Base-by-base conservation (phyloP, 2,797 vertebrate species). In the Gymnopithys bicolor region DNA sequence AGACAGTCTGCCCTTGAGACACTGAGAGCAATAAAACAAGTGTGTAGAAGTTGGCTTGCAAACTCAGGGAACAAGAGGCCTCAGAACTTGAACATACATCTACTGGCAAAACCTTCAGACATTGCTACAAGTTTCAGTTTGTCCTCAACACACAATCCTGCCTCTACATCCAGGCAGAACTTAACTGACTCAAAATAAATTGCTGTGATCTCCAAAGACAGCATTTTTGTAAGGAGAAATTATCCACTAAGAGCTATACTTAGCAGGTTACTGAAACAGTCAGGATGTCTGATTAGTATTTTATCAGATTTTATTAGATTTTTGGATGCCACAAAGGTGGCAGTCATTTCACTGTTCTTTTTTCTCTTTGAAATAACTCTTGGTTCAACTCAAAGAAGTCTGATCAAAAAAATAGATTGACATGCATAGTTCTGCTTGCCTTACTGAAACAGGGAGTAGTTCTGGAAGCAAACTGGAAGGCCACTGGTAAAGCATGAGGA, bases 41-140 rank as follows among this genome's bases (percentile, higher is more conserved):
- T 35, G 73, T 91, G 82, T 76, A 81, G 71, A 56, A 91, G 81
- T 17, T 97, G 95, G 95, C 95, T 94, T 80, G 74, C 64, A 68
- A 87, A 80, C 70, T 70, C 87, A 70, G 87, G 2, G 64, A 96
- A 93, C 80, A 77, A 90, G 67, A 95, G 94, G 90, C 93, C 87
- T 96, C 87, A 83, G 82, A 93, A 91, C 67, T 66, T 74, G 85
- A 94, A 88, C 82, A 91, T 94, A 96, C 64, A 96, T 94, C 46
- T 84, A 74, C 88, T 95, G 95, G 93, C 87, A 97, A 94, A 91
- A 56, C 80, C 92, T 93, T 91, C 93, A 94, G 82, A 94, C 89
- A 62, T 69, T 82, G 68, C 68, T 96, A 55, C 2, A 13, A 89
- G 74, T 69, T 90, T 91, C 64, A 85, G 37, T 67, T 93, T 88